Conservation (phyloP, 2,888 invertebrate genomes). For the Ochropacha duplaris region DNA sequence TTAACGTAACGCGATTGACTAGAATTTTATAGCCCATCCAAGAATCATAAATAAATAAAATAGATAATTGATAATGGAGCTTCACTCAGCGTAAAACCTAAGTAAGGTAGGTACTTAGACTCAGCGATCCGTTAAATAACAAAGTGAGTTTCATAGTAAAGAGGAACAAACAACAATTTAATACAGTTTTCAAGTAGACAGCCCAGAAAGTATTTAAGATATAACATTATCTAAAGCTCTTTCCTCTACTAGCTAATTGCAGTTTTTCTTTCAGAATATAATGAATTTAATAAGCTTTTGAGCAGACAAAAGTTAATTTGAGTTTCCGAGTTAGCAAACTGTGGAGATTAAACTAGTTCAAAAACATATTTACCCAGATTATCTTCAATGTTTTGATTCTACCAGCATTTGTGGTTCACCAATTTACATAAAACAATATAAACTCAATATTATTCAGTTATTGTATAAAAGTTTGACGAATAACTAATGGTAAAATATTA, state of each 20-base stretch:
- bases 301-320: conserved; percentile 33
- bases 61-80: background rate
- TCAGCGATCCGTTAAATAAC: background rate
- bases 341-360: conserved; percentile 37
- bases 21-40: no score
- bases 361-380: conserved; percentile 42
- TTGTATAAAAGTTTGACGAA: no score
- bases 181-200: conserved; percentile 21
- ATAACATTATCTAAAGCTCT: conserved; percentile 35
- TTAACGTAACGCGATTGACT: no score
- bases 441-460: background rate
- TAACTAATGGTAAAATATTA: no score
- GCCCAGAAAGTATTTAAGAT: conserved; percentile 28
- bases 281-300: conserved; percentile 49
- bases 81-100: background rate
- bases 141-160: background rate
- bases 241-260: conserved; percentile 40
- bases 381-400: conserved; percentile 30
- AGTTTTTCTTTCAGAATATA: conserved; percentile 41
- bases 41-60: no score
- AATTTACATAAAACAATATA: background rate
- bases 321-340: conserved; percentile 37
- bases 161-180: background rate
- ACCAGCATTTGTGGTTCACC: conserved; percentile 1
- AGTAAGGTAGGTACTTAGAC: background rate